Evolutionary conservation across 2,888 invertebrate species (phyloP), one percentile per base, ranked within the genome.

Genomic region (Amorpha juglandis): DNA sequence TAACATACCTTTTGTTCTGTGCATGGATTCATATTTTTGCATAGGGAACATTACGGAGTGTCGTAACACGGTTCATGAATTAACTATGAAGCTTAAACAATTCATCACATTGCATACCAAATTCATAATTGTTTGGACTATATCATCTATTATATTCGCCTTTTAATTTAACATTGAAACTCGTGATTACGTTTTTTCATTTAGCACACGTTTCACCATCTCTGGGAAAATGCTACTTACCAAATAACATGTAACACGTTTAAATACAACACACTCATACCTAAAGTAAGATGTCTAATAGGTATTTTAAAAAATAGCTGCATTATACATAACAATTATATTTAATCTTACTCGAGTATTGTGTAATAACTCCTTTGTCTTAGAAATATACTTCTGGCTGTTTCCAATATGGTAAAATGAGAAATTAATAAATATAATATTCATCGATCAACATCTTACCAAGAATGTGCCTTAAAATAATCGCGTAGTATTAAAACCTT

Each of bases 1-100:
- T 55, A 38, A 16, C 58, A 1, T 12, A 58, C 38, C 58, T 16
- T 53, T 19, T 58, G 38, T 58, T 58, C 42, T 38, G 11, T 19
- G 42, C 42, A 53, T 53, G 21, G 8, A 58, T 58, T 58, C 19
- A 58, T 19, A 58, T 58, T 58, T 53, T 58, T 19, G 58, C 58
- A 58, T 58, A 19, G 38, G 9, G 2, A 3, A 55, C n/a, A 16
- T 55, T 35, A 35, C 35, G 16, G 55, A 55, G 35, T 35, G 14
- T 55, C 14, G 35, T n/a, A 14, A 52, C 27, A 55, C 9, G 55
- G 16, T 38, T 50, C 9, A 50, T 50, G 50, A 50, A 50, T 50
- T 50, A 50, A 19, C 9, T 50, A 50, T 50, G 50, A 50, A 50
- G 50, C 16, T 50, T 9, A 19, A 19, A 50, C 9, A 6, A 48